These are phyloP conservation scores for Xenops minutus DNA, from an alignment of 2,797 vertebrate species.

Conservation along the genomic window DNA sequence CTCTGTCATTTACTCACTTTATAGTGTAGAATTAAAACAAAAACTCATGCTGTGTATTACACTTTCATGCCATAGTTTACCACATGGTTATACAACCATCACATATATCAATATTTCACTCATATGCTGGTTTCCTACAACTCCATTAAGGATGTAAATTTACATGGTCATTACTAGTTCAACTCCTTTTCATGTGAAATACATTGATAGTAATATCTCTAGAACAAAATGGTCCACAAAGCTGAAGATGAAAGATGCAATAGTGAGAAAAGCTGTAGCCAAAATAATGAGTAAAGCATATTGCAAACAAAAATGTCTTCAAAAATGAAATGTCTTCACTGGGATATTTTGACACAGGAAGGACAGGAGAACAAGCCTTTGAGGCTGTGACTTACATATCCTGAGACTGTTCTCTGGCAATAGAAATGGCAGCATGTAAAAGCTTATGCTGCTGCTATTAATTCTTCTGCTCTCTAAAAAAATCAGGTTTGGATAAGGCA, in stretches of 20 bases:
- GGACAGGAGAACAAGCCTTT: background rate
- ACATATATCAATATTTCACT: background rate
- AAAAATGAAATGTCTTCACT: background rate
- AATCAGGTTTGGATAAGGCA: background rate
- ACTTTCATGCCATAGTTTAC: background rate
- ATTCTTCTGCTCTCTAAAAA: background rate
- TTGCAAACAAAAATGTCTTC: background rate
- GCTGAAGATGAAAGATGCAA: background rate
- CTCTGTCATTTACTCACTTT: background rate
- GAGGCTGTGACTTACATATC: background rate
- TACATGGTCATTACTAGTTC: background rate
- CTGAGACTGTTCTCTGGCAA: background rate
- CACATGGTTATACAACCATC: background rate
- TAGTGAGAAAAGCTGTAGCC: background rate
- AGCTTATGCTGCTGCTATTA: background rate
- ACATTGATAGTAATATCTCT: background rate
- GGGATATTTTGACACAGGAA: background rate
- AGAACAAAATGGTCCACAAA: background rate
- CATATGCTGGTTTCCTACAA: background rate
- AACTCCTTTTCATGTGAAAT: background rate
- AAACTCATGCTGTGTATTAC: background rate
- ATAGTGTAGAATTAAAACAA: background rate
- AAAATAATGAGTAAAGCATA: background rate
- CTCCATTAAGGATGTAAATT: background rate
- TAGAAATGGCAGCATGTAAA: background rate